Evolutionary conservation across 2,888 invertebrate genomes (phyloP), one percentile per base, ranked within the genome.

Genomic region (Aleiodes alternator): DNA sequence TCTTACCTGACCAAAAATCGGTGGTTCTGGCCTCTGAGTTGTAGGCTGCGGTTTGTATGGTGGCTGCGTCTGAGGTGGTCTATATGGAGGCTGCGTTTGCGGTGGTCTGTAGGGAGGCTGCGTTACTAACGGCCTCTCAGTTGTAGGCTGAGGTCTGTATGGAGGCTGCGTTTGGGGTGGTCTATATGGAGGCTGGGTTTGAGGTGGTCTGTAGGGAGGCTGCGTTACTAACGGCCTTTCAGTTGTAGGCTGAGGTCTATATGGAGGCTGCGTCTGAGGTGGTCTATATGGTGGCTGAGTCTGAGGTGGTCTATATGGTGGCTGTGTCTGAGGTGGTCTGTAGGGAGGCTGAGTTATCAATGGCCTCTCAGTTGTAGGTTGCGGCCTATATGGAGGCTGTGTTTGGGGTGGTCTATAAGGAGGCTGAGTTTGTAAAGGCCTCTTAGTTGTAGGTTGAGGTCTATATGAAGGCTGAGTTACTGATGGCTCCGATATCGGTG

Each of bases 31-130:
- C 11, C 76, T 34, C 34, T 34, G 34, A 34, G 34, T 34, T 34
- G 34, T 34, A 6, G 34, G 34, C 34, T 34, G 80, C 48, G 64
- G 80, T 48, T 8, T 75, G 69, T 14, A 78, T 48, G 29, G 76
- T n/a, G 76, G 68, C 59, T 75, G 59, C 12, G 80, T 76, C 12
- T 77, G 74, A 23, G 79, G 78, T 74, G 59, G 70, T 16, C 8
- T 38, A 69, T 59, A 8, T n/a, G 59, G 59, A n/a, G 59, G n/a
- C 57, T 56, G 72, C 59, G n/a, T 70, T n/a, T n/a, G 31, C n/a
- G 31, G 70, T 3, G 68, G 71, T 9, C 69, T 61, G 51, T 72
- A 72, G 12, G 64, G 23, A 76, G 73, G 16, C 57, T 69, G 31
- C n/a, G 73, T 69, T 23, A 43, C 55, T 57, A 76, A 73, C 8